Evolutionary conservation across 2,888 invertebrate genomes (phyloP).

Genomic region (Oscheius sp.): DNA sequence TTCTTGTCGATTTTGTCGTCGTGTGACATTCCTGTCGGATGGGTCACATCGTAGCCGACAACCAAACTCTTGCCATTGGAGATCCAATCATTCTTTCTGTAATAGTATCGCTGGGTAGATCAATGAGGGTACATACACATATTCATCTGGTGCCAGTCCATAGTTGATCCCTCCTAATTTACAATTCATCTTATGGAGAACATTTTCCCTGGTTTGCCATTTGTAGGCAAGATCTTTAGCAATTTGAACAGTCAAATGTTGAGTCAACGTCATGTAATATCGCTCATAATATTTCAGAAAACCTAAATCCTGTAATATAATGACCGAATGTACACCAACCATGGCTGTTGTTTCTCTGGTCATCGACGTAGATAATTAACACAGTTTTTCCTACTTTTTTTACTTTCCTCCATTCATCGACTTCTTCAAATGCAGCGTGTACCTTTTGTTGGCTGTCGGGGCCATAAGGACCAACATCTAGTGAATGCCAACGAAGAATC

Average conservation of each 20-base stretch:
- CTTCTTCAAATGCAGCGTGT: not conserved
- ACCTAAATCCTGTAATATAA: not conserved
- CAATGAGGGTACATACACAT: slow-evolving; percentile 9
- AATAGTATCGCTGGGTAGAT: not conserved
- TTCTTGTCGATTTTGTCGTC: slow-evolving; percentile 6
- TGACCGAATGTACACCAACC: not conserved
- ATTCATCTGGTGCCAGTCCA: slow-evolving; percentile 27
- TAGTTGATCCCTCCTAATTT: slow-evolving; percentile 46
- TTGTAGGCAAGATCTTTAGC: not conserved
- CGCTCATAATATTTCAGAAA: slow-evolving; percentile 49
- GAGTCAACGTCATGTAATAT: slow-evolving; percentile 23
- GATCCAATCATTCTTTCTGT: slow-evolving; percentile 24
- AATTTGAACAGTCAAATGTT: slow-evolving; percentile 39
- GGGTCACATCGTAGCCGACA: slow-evolving; percentile 48
- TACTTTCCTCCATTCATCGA: not conserved
- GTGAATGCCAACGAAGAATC: not conserved
- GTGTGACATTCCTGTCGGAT: slow-evolving; percentile 27
- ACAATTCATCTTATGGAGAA: slow-evolving; percentile 45
- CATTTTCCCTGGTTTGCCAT: slow-evolving; percentile 22
- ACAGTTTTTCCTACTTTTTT: not conserved
- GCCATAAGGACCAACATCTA: not conserved
- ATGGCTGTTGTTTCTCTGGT: not conserved
- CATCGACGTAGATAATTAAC: not conserved
- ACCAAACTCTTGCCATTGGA: slow-evolving; percentile 9
- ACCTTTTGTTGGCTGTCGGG: not conserved